These are phyloP conservation scores for Drosophila heteroneura DNA, from an alignment of 2,888 invertebrate genomes.

Conservation along the genomic window DNA sequence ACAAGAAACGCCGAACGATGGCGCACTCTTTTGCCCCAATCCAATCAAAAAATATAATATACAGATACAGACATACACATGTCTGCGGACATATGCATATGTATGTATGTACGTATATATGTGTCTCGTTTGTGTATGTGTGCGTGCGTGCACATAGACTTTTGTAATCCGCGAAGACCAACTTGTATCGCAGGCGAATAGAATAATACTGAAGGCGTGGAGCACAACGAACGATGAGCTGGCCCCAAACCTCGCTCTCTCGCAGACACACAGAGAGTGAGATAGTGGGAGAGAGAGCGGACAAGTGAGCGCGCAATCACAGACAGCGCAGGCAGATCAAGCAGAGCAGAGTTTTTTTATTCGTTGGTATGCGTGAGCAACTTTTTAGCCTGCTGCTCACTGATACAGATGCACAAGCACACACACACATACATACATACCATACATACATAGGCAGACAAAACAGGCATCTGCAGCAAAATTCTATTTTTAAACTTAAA, in stretches of 20 bases:
- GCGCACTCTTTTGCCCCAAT: constrained; percentile 63
- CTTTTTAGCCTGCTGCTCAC: constrained; percentile 49
- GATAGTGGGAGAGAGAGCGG: constrained; percentile 24
- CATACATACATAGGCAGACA: constrained; percentile 53
- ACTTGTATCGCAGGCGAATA: constrained; percentile 72
- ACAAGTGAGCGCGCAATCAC: constrained; percentile 58
- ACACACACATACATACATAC: constrained; percentile 23
- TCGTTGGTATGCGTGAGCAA: constrained; percentile 57
- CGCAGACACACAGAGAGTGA: constrained; percentile 30
- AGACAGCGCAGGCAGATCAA: constrained; percentile 56
- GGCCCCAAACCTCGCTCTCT: constrained; percentile 39
- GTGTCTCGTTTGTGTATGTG: constrained; percentile 36
- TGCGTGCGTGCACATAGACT: constrained; percentile 37
- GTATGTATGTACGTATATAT: constrained; percentile 11
- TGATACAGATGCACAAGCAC: constrained; percentile 30
- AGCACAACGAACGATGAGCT: constrained; percentile 48
- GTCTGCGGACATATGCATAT: constrained; percentile 24
- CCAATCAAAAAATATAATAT: constrained; percentile 73
- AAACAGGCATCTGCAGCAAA: constrained; percentile 75
- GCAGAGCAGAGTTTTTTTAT: constrained; percentile 36
- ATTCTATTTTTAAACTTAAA: constrained; percentile 83
- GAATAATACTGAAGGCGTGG: constrained; percentile 72
- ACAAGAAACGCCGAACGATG: constrained; percentile 55
- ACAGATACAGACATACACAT: constrained; percentile 52
- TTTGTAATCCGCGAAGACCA: constrained; percentile 57